phyloP scores from a whole-genome alignment of 2,888 invertebrate genomes.

The Amphipyra tragopoginis region DNA sequence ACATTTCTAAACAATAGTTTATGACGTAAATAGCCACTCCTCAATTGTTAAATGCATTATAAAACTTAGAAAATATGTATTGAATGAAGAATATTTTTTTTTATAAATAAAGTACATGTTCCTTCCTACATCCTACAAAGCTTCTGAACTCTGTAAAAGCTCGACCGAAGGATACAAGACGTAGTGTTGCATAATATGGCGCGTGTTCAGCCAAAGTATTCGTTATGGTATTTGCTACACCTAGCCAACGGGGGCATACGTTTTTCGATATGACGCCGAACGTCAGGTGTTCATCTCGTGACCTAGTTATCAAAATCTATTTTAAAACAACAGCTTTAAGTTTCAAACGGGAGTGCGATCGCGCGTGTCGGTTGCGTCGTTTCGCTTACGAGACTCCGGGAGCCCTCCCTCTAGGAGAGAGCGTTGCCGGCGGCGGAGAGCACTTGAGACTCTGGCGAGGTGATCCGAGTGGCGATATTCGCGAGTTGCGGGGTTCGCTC shows the following conservation, averaged over 20 bases:
- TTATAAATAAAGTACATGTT: conserved; percentile 34
- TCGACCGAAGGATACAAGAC: conserved; percentile 80
- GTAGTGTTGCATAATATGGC: conserved; percentile 88
- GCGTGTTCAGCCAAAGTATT: conserved; percentile 89
- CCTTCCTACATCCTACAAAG: conserved; percentile 47
- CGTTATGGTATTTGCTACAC: conserved; percentile 90
- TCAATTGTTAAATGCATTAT: no score
- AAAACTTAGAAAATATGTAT: no score
- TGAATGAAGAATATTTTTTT: not conserved
- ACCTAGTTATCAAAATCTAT: conserved; percentile 70
- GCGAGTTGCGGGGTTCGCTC: conserved; percentile 76
- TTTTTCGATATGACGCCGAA: conserved; percentile 88
- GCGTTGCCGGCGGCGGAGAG: conserved; percentile 78
- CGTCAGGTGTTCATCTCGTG: conserved; percentile 88
- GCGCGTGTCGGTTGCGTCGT: conserved; percentile 67
- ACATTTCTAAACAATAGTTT: no score
- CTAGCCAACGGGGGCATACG: conserved; percentile 89
- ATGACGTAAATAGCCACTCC: no score
- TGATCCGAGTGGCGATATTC: conserved; percentile 86
- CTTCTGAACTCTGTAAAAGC: conserved; percentile 73
- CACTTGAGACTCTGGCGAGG: conserved; percentile 85
- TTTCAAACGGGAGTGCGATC: conserved; percentile 64
- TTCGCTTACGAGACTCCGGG: conserved; percentile 65
- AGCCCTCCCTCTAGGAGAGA: conserved; percentile 86
- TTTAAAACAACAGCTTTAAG: conserved; percentile 68